phyloP scores from a whole-genome alignment of 2,888 invertebrate species.

The Mechanitis messenoides region DNA sequence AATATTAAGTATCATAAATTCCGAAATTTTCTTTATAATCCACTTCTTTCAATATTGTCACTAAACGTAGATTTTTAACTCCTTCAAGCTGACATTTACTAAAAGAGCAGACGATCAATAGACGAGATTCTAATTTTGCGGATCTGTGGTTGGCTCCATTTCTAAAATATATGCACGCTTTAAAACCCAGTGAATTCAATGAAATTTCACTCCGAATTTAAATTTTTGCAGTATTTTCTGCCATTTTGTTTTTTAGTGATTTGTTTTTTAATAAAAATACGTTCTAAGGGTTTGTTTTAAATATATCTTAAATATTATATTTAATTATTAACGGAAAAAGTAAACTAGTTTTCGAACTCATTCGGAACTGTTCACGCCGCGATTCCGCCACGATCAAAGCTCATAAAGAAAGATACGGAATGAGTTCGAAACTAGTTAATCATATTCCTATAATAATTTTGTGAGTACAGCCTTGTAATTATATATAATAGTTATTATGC shows the following conservation, averaged over 20 bases:
- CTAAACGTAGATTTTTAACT: not conserved
- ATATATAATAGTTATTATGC: no score
- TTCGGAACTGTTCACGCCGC: no score
- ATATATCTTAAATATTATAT: no score
- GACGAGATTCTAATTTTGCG: conserved; percentile 17
- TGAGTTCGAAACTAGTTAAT: no score
- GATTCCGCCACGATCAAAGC: no score
- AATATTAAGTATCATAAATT: no score
- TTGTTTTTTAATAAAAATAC: not conserved
- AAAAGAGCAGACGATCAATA: conserved; percentile 17
- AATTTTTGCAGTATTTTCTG: not conserved
- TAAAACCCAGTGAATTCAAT: conserved; percentile 3
- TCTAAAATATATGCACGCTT: conserved; percentile 14
- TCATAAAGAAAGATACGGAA: no score
- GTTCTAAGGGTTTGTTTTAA: no score
- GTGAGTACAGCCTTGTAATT: no score
- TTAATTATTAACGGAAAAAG: no score
- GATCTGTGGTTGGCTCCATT: conserved; percentile 12
- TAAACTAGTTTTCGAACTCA: no score
- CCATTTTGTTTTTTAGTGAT: not conserved
- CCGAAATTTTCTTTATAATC: not conserved
- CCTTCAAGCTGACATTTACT: not conserved
- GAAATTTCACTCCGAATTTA: not conserved
- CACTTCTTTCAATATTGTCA: not conserved
- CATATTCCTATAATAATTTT: no score